Evolutionary conservation across 2,113 vertebrate genomes (phyloP).

Genomic region (Entomyzon cyanotis): DNA sequence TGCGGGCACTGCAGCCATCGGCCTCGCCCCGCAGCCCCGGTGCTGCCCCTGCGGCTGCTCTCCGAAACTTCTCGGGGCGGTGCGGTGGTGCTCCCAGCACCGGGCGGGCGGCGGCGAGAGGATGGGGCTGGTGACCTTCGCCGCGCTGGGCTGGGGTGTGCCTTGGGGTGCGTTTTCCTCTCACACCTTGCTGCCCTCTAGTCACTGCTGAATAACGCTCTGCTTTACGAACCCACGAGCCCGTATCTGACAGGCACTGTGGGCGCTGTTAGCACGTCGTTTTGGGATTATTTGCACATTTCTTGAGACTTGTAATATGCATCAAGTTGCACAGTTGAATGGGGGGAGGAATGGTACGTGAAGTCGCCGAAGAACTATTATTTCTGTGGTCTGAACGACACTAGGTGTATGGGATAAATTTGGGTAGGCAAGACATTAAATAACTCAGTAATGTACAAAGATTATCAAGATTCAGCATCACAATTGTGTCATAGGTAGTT

Average conservation of each 20-base stretch:
- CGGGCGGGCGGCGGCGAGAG: background rate
- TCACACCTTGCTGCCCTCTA: background rate
- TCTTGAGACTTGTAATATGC: background rate
- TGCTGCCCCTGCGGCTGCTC: background rate
- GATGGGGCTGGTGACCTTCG: background rate
- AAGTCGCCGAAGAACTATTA: background rate
- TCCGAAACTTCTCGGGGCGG: background rate
- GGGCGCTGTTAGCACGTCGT: background rate
- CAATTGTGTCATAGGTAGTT: background rate
- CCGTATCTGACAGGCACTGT: rapidly evolving
- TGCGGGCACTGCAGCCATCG: background rate
- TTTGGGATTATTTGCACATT: rapidly evolving
- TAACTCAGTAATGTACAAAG: background rate
- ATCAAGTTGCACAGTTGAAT: background rate
- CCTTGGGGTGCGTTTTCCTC: background rate
- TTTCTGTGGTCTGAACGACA: background rate
- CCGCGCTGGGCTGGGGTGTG: background rate
- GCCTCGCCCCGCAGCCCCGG: too few relatives aligned
- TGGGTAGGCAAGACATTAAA: background rate
- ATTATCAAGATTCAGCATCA: background rate
- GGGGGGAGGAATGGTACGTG: rapidly evolving
- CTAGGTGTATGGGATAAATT: background rate
- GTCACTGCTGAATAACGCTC: background rate
- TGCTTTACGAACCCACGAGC: rapidly evolving
- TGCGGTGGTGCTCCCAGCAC: background rate